phyloP scores from a whole-genome alignment of 2,797 vertebrate genomes.

The Anguilla obscura region DNA sequence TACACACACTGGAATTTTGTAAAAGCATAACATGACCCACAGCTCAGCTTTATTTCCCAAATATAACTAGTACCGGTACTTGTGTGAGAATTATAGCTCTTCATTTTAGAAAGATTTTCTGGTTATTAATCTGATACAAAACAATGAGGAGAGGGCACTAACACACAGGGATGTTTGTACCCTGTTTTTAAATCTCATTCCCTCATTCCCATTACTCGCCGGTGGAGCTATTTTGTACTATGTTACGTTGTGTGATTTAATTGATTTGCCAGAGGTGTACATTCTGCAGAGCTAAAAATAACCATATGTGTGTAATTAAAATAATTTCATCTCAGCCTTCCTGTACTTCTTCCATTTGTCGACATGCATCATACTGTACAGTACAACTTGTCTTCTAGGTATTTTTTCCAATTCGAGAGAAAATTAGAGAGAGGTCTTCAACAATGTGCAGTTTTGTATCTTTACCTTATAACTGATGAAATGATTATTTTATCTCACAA shows the following conservation, averaged over 20 bases:
- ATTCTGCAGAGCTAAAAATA: background rate
- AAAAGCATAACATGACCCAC: background rate
- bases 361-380: conserved; percentile 68
- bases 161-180: background rate
- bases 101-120: background rate
- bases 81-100: background rate
- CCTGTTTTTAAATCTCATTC: background rate
- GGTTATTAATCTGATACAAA: background rate
- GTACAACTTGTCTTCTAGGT: conserved; percentile 56
- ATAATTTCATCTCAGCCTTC: conserved; percentile 56
- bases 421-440: background rate
- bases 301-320: conserved; percentile 20
- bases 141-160: background rate
- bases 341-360: conserved; percentile 56
- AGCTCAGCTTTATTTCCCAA: background rate
- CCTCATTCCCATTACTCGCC: background rate
- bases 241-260: conserved; percentile 11
- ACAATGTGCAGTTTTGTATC: background rate
- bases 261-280: background rate
- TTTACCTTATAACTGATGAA: background rate
- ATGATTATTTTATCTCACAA: background rate
- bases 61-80: background rate
- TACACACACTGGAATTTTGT: background rate
- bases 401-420: background rate
- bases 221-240: conserved; percentile 1